Evolutionary conservation across 2,797 vertebrate genomes (phyloP).

Genomic region (Serranus cabrilla): DNA sequence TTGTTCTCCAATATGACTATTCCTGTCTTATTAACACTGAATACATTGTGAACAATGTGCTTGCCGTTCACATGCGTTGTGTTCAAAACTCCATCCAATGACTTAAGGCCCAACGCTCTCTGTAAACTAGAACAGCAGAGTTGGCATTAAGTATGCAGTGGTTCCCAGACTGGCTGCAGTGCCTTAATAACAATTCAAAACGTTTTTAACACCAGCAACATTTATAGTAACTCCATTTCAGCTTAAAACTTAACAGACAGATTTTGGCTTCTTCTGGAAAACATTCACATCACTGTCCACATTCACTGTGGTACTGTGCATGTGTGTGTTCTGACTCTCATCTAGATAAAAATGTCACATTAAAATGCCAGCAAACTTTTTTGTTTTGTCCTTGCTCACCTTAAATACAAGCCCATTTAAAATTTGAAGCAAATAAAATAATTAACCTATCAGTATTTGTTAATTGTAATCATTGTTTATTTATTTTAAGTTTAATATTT

Average conservation of each 20-base stretch:
- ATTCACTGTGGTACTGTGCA: slow-evolving; percentile 1
- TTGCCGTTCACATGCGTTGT: slow-evolving; percentile 87
- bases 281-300: too few relatives aligned
- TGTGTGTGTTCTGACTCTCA: not conserved
- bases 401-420: too few relatives aligned
- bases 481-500: too few relatives aligned
- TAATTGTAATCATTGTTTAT: too few relatives aligned
- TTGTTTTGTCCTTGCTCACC: too few relatives aligned
- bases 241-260: not conserved
- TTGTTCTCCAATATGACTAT: slow-evolving; percentile 93
- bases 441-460: too few relatives aligned
- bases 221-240: not conserved
- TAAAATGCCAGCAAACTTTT: too few relatives aligned
- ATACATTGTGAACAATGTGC: slow-evolving; percentile 93
- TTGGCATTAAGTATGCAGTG: not conserved
- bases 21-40: slow-evolving; percentile 92
- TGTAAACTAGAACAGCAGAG: slow-evolving; percentile 83
- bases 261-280: not conserved
- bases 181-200: too few relatives aligned
- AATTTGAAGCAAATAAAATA: too few relatives aligned
- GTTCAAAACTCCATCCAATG: slow-evolving; percentile 91
- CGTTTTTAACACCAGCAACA: not conserved
- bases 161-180: not conserved
- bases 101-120: slow-evolving; percentile 90
- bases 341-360: not conserved